Base-by-base conservation (phyloP, 2,113 vertebrate genomes). In the Zingel zingel region DNA sequence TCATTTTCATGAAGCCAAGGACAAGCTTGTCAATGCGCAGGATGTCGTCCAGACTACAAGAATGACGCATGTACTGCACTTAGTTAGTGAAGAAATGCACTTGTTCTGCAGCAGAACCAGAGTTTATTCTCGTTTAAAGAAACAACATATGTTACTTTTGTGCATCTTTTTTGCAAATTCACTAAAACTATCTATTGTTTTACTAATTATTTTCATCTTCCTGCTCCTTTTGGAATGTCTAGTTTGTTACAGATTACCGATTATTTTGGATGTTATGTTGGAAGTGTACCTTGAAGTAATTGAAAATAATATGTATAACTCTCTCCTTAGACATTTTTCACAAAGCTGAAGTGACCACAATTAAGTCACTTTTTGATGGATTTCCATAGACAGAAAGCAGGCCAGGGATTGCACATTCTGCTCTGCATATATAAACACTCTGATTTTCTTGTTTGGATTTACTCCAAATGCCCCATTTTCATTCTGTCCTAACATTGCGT, bases 401-500 rank as follows among this genome's bases (percentile, higher is more conserved):
- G 19, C 25, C 10, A 12, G 4, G 4, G 25, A 2, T 33, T 18
- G 2, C 12, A 33, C 43, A 48, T 79, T 61, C 48, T 50, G 30
- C 63, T 25, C 59, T 43, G 47, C 74, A 83, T 84, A 61, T 81
- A 78, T 81, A 90, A 85, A 88, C 83, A 89, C 36, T 65, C 39
- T 39, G 65, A 54, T 84, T 84, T 79, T 79, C 80, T 71, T 78
- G 82, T 81, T 83, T 90, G 78, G 83, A 83, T 81, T 71, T 19
- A 10, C 36, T 81, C 84, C 87, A 82, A 80, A 76, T 61, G 65
- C 21, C 70, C 68, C 71, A 83, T 90, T 81, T 90, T 75, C 62
- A 19, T 67, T 73, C 80, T 65, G 43, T 81, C 83, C 79, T 81
- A 81, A 45, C 87, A 79, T n/a, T 61, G 51, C 4, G 0, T 57